These are phyloP conservation scores for Anguilla pacifica DNA, from an alignment of 2,797 vertebrate species.

Conservation along the genomic window DNA sequence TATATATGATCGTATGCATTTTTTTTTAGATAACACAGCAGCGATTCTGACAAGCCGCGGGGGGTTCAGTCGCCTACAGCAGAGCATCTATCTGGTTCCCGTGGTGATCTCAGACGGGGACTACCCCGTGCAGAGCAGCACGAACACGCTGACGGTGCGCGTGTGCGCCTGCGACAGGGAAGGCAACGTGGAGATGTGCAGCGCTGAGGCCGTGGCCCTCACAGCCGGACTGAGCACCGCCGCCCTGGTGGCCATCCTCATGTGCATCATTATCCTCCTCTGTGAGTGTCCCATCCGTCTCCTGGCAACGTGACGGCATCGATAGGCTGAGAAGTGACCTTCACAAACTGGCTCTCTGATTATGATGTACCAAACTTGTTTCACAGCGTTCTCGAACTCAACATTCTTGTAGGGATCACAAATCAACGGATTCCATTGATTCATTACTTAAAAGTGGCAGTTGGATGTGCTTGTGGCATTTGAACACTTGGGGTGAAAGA, in stretches of 20 bases:
- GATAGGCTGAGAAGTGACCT: not conserved
- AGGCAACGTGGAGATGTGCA: constrained; percentile 89
- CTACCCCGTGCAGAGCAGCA: constrained; percentile 90
- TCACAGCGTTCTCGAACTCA: not conserved
- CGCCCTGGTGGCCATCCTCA: constrained; percentile 89
- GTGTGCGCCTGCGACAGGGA: constrained; percentile 90
- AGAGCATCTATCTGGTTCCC: constrained; percentile 81
- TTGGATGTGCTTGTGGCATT: not conserved
- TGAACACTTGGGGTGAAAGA: not conserved
- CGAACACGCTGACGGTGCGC: constrained; percentile 87
- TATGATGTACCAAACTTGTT: not conserved
- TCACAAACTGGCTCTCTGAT: not conserved
- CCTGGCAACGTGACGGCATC: not conserved
- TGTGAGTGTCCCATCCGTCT: constrained; percentile 72
- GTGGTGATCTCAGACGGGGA: constrained; percentile 89
- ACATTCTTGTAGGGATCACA: not conserved
- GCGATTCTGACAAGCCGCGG: constrained; percentile 81
- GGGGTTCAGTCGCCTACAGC: constrained; percentile 84
- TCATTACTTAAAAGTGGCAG: not conserved
- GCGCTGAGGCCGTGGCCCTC: constrained; percentile 83
- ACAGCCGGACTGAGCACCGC: constrained; percentile 90
- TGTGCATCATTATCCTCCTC: constrained; percentile 90
- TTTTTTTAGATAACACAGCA: constrained; percentile 88
- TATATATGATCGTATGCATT: not conserved
- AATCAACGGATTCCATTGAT: not conserved